Percentiles rank a stretch among this genome's conserved stretches.
phyloP scores from a whole-genome alignment of 2,797 vertebrate species.

The Sphenopsis melanotis region DNA sequence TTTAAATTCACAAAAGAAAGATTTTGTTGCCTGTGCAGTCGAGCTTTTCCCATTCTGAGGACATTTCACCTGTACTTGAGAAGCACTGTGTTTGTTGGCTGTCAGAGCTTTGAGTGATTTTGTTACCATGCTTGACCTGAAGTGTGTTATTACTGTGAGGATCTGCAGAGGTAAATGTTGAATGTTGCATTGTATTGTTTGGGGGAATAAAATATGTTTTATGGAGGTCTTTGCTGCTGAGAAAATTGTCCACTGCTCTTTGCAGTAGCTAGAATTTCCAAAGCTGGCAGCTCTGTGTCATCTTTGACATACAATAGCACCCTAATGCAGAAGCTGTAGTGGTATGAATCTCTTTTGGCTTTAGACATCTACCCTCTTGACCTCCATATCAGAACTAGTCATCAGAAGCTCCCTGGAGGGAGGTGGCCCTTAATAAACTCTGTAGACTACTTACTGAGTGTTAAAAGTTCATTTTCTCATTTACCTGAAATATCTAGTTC shows the following conservation, averaged over 20 bases:
- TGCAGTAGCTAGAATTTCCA: not conserved
- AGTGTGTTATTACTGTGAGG: not conserved
- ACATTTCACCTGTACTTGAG: not conserved
- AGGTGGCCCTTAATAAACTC: not conserved
- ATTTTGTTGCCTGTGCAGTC: not conserved
- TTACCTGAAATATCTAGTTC: not conserved
- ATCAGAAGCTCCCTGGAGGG: not conserved
- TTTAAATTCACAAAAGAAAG: not conserved
- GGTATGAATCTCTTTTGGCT: not conserved
- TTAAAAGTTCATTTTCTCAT: not conserved
- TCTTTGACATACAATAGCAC: not conserved
- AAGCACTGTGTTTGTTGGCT: not conserved
- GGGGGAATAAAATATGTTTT: not conserved
- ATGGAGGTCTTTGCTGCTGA: not conserved
- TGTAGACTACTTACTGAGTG: not conserved
- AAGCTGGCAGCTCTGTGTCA: not conserved
- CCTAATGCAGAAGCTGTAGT: not conserved
- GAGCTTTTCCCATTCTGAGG: not conserved
- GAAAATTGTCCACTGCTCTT: not conserved
- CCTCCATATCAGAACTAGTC: not conserved
- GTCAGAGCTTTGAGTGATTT: not conserved
- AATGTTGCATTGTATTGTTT: not conserved
- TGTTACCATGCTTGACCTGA: not conserved
- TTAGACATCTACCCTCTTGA: not conserved
- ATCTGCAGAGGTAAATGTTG: not conserved